A percentile compares a stretch with the other conserved stretches of the same genome.
phyloP scores from a whole-genome alignment of 2,113 vertebrate species.

The Coracopsis vasa region DNA sequence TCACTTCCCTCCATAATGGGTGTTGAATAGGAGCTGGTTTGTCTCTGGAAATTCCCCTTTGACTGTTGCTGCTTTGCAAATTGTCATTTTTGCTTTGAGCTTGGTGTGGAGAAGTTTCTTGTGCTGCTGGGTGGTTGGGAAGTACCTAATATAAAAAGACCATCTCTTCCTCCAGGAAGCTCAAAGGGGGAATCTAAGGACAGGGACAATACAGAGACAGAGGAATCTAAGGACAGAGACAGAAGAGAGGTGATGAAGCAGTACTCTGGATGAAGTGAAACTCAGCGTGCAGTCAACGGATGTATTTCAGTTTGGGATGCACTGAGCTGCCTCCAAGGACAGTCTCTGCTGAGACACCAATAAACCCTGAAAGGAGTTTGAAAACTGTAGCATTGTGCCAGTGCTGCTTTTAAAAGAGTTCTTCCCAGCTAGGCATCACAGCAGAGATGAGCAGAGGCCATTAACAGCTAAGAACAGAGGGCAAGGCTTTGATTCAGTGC shows the following conservation, averaged over 20 bases:
- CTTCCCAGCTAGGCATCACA: background rate
- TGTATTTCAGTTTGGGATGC: background rate
- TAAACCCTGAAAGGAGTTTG: background rate
- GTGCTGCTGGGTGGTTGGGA: background rate
- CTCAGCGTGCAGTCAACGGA: background rate
- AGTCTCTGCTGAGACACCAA: accelerated
- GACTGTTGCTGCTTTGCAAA: background rate
- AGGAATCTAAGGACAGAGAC: background rate
- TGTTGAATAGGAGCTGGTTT: background rate
- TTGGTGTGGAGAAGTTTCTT: background rate
- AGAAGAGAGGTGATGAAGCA: background rate
- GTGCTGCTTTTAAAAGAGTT: background rate
- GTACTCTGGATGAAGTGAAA: background rate
- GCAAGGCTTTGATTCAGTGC: background rate
- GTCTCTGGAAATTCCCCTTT: background rate
- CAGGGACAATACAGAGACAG: background rate
- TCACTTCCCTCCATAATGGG: background rate
- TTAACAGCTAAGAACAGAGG: background rate
- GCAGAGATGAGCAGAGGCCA: background rate
- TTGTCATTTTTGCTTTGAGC: background rate
- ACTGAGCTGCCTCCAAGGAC: background rate
- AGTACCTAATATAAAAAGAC: background rate
- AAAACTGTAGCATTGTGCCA: background rate
- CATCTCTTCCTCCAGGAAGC: background rate
- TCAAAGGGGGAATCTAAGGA: background rate